Evolutionary conservation across 2,113 vertebrate genomes (phyloP).

Genomic region (Myotis brandtii): DNA sequence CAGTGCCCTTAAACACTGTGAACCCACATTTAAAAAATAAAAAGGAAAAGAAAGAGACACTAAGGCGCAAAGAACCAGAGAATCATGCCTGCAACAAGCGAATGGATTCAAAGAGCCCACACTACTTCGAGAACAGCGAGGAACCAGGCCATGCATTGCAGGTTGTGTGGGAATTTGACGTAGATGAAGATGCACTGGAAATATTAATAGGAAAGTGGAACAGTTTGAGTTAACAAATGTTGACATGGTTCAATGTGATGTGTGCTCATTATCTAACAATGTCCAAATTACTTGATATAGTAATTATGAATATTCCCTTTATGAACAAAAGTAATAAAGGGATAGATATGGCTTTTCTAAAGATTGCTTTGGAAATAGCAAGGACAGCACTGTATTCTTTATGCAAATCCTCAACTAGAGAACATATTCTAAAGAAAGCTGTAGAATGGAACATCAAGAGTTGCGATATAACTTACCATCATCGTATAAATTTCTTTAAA

Average conservation of each 20-base stretch:
- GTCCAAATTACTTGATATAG: conserved; percentile 89
- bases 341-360: conserved; percentile 93
- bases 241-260: conserved; percentile 90
- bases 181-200: conserved; percentile 89
- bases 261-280: conserved; percentile 86
- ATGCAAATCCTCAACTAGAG: conserved; percentile 91
- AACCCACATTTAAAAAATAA: neutral
- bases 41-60: neutral
- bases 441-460: conserved; percentile 91
- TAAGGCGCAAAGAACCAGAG: conserved; percentile 93
- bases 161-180: conserved; percentile 91
- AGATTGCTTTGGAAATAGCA: conserved; percentile 89
- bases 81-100: conserved; percentile 88
- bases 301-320: conserved; percentile 95
- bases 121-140: conserved; percentile 92
- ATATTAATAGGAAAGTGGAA: conserved; percentile 88
- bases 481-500: too few species aligned
- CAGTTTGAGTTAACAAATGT: conserved; percentile 90
- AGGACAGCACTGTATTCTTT: conserved; percentile 90
- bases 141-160: conserved; percentile 91
- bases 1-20: neutral
- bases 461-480: too few species aligned
- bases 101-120: conserved; percentile 90
- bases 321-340: conserved; percentile 94
- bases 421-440: conserved; percentile 94